A percentile compares a stretch with the other conserved stretches of the same genome.
Evolutionary conservation across 1,140 invertebrate genomes (phyloP).

Genomic region (Choristoneura fumiferana): DNA sequence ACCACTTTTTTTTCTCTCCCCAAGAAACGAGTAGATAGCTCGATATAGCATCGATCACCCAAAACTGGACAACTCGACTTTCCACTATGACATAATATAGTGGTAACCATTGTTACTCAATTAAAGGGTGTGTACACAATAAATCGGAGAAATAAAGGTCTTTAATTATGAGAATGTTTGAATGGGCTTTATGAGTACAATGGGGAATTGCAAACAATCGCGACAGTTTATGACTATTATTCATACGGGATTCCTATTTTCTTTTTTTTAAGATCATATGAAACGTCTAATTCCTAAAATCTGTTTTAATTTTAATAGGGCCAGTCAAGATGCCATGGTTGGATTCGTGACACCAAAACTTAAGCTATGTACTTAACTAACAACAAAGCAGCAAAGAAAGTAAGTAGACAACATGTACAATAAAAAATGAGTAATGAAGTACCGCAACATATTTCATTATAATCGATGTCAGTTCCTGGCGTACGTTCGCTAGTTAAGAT

Average conservation of each 20-base stretch:
- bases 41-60: slow-evolving; percentile 59
- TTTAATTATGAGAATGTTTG: slow-evolving; percentile 62
- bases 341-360: neutral
- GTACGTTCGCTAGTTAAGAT: slow-evolving; percentile 29
- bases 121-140: slow-evolving; percentile 42
- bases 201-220: neutral
- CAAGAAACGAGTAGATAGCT: slow-evolving; percentile 45
- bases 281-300: too few species aligned
- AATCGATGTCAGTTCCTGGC: neutral
- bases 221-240: too few species aligned
- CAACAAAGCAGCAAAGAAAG: neutral
- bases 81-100: slow-evolving; percentile 58
- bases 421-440: neutral
- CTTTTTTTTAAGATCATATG: too few species aligned
- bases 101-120: slow-evolving; percentile 46
- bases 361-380: neutral
- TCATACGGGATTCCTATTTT: too few species aligned
- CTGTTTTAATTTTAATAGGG: too few species aligned
- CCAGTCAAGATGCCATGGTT: too few species aligned
- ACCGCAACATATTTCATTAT: neutral
- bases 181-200: slow-evolving; percentile 32
- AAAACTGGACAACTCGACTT: slow-evolving; percentile 51
- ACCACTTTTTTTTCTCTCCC: slow-evolving; percentile 64
- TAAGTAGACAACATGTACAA: neutral
- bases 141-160: slow-evolving; percentile 49